Percentiles rank a stretch among this genome's conserved stretches.
Conservation (phyloP, 2,797 vertebrate species). For the Leontopithecus rosalia region DNA sequence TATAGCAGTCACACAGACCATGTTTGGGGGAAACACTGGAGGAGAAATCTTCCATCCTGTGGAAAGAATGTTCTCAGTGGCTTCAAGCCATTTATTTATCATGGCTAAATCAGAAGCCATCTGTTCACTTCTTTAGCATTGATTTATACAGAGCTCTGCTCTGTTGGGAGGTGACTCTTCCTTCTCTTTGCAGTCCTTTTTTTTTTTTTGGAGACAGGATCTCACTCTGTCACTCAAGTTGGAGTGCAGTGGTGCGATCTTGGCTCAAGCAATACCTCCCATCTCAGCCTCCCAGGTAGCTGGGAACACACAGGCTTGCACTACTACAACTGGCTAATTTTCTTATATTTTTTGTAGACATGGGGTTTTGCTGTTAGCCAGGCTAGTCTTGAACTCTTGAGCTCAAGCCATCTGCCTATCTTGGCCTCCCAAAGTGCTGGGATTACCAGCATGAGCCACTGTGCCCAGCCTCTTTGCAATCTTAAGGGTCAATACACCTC, state of each 20-base stretch:
- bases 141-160: neutral
- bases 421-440: neutral
- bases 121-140: neutral
- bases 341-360: neutral
- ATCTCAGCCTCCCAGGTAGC: neutral
- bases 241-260: neutral
- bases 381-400: neutral
- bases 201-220: neutral
- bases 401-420: neutral
- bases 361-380: neutral
- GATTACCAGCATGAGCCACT: neutral
- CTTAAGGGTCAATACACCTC: neutral
- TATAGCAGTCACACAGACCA: neutral
- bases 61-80: neutral
- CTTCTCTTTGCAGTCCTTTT: neutral
- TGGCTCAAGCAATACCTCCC: neutral
- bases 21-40: neutral
- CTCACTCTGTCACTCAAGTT: neutral
- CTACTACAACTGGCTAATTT: neutral
- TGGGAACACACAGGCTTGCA: neutral
- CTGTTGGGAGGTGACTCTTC: neutral
- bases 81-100: neutral
- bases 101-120: neutral
- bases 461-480: neutral
- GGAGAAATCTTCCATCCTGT: neutral